Evolutionary conservation across 2,113 vertebrate species (phyloP).

Genomic region (Hylia prasina): DNA sequence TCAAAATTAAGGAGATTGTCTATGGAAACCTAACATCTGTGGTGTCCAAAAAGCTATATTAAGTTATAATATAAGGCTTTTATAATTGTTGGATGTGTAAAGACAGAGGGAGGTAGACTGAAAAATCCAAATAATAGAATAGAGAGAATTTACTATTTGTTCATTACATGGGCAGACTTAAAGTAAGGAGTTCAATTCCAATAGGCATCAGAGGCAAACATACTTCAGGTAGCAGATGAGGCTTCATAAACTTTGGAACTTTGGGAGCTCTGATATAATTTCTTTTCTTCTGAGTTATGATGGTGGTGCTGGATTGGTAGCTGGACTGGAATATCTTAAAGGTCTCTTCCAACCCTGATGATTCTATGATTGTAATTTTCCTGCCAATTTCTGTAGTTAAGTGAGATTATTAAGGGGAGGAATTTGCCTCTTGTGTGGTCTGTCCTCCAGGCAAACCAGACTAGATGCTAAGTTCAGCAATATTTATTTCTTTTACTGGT

Average conservation of each 20-base stretch:
- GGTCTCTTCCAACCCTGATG: background rate
- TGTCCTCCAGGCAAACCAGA: background rate
- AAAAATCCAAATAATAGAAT: background rate
- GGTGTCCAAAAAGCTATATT: background rate
- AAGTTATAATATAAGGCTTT: background rate
- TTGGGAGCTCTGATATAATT: background rate
- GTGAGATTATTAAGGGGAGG: background rate
- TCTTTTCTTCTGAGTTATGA: background rate
- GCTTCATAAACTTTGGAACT: background rate
- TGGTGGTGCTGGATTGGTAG: background rate
- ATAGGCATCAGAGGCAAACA: background rate
- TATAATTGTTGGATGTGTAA: background rate
- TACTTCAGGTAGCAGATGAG: background rate
- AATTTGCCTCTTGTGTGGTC: background rate
- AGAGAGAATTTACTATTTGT: background rate
- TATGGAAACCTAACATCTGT: background rate
- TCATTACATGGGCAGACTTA: background rate
- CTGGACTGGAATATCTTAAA: background rate
- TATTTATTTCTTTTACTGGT: background rate
- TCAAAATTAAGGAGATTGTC: background rate
- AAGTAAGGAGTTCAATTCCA: background rate
- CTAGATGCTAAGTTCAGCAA: background rate
- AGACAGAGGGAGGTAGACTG: background rate
- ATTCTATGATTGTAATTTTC: background rate
- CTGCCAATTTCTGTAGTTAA: background rate